Conservation (phyloP, 2,113 vertebrate species). For the Sus scrofa region T2T-Sscrofa CM000812.6:132472001-132472500, state of each 20-base stretch:
- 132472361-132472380: conserved; percentile 83
- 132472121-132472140: not conserved
- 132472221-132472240: conserved; percentile 47
- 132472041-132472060: not conserved
- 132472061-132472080: not conserved
- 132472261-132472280: conserved; percentile 83
- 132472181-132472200: conserved; percentile 36
- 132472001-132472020: not conserved
- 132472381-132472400: conserved; percentile 72
- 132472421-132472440: conserved; percentile 82
- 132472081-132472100: not conserved
- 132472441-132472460: conserved; percentile 76
- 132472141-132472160: not conserved
- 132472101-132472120: not conserved
- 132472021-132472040: not conserved
- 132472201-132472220: conserved; percentile 65
- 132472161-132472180: not conserved
- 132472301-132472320: conserved; percentile 80
- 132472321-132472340: conserved; percentile 80
- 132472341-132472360: conserved; percentile 80
- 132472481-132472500: not conserved
- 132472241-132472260: conserved; percentile 80
- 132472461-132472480: conserved; percentile 55
- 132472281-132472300: conserved; percentile 77
- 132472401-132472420: conserved; percentile 79